A percentile compares a stretch with the other conserved stretches of the same genome.
Evolutionary conservation across 1,140 invertebrate species (phyloP).

Genomic region (Drosophila auraria): DNA sequence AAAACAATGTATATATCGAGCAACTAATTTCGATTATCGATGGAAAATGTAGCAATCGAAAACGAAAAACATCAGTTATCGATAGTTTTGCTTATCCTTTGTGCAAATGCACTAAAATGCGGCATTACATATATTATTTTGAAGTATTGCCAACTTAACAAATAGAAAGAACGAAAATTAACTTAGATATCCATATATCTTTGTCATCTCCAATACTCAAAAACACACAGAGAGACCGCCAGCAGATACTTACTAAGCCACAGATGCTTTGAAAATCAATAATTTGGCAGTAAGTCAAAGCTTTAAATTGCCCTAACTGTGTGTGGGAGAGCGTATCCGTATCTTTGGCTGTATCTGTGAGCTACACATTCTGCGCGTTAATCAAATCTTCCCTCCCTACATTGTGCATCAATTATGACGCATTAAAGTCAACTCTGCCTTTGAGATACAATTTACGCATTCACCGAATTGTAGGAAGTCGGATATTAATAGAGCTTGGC

Average conservation of each 20-base stretch:
- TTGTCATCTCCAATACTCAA: not conserved
- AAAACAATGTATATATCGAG: too few species aligned
- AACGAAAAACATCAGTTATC: too few species aligned
- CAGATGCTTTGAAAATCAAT: constrained; percentile 65
- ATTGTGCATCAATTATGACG: constrained; percentile 82
- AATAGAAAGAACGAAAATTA: not conserved
- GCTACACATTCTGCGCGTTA: constrained; percentile 51
- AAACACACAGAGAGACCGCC: constrained; percentile 25
- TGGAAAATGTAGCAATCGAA: too few species aligned
- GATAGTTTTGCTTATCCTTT: too few species aligned
- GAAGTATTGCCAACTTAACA: not conserved
- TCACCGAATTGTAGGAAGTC: constrained; percentile 75
- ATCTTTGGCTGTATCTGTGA: constrained; percentile 20
- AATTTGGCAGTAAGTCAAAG: constrained; percentile 65
- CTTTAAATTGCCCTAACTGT: constrained; percentile 19
- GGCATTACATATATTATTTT: too few species aligned
- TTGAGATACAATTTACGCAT: constrained; percentile 74
- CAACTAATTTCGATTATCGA: too few species aligned
- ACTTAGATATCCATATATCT: too few species aligned
- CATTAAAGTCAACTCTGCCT: constrained; percentile 69
- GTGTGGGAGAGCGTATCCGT: constrained; percentile 9
- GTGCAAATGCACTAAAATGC: not conserved
- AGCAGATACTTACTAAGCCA: constrained; percentile 18
- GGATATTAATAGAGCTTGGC: constrained; percentile 65
- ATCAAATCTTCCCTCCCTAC: constrained; percentile 60